Conservation (phyloP, 1,140 invertebrate genomes). For the Drosophila mojavensis region DNA sequence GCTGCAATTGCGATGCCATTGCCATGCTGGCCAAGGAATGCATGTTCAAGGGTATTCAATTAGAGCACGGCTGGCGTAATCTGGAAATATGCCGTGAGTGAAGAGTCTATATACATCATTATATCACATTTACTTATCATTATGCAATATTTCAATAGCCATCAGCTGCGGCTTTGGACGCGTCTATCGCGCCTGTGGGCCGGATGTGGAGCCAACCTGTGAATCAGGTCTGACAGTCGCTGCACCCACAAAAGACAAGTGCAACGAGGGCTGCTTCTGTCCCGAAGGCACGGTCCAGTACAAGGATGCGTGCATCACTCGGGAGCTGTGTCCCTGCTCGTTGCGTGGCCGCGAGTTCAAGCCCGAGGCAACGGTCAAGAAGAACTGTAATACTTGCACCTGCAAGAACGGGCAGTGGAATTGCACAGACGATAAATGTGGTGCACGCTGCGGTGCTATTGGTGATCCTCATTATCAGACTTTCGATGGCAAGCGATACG, state of each 20-base stretch:
- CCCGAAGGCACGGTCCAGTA: slow-evolving; percentile 90
- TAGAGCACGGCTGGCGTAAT: slow-evolving; percentile 89
- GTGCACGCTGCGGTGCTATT: slow-evolving; percentile 90
- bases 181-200: slow-evolving; percentile 89
- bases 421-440: slow-evolving; percentile 90
- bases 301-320: slow-evolving; percentile 89
- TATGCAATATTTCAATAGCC: slow-evolving; percentile 77
- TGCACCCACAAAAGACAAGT: slow-evolving; percentile 84
- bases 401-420: slow-evolving; percentile 88
- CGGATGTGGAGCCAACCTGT: slow-evolving; percentile 86
- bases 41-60: slow-evolving; percentile 86
- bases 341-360: slow-evolving; percentile 90
- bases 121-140: not conserved
- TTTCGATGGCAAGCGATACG: slow-evolving; percentile 93
- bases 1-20: slow-evolving; percentile 91
- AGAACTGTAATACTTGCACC: slow-evolving; percentile 92
- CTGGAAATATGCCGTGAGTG: slow-evolving; percentile 91
- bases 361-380: slow-evolving; percentile 89
- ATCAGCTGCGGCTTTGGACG: slow-evolving; percentile 88
- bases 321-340: slow-evolving; percentile 91
- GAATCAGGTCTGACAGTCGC: slow-evolving; percentile 70
- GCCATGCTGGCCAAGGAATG: slow-evolving; percentile 92
- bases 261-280: slow-evolving; percentile 95
- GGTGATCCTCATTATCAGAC: slow-evolving; percentile 96
- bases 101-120: not conserved